Conservation (phyloP, 2,888 invertebrate species). For the Corbicula japonica region DNA sequence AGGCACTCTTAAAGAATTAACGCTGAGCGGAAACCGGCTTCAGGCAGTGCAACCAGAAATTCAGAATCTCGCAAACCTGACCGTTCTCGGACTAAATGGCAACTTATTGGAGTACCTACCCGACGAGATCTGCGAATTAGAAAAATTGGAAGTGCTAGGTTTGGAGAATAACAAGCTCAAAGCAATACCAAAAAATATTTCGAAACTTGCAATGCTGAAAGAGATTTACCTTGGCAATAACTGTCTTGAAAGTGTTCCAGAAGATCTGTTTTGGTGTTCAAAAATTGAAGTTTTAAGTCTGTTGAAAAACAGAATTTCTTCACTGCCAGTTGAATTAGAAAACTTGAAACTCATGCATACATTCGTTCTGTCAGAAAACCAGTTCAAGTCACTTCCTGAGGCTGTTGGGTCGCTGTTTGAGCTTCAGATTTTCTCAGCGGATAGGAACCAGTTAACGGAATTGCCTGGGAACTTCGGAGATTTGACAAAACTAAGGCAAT, state of each 20-base stretch:
- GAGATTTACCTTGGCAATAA: slow-evolving; percentile 83
- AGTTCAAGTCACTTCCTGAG: slow-evolving; percentile 74
- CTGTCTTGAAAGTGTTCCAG: slow-evolving; percentile 76
- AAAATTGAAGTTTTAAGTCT: slow-evolving; percentile 79
- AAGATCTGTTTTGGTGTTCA: slow-evolving; percentile 82
- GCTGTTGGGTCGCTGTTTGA: slow-evolving; percentile 76
- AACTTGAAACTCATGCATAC: slow-evolving; percentile 79
- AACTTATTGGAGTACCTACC: slow-evolving; percentile 80
- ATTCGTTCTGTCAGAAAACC: slow-evolving; percentile 78
- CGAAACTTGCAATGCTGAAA: slow-evolving; percentile 78
- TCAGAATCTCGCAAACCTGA: slow-evolving; percentile 73
- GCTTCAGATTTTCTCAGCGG: slow-evolving; percentile 73
- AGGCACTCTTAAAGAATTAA: slow-evolving; percentile 79
- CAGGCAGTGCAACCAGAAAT: slow-evolving; percentile 78
- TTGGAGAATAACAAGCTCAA: slow-evolving; percentile 80
- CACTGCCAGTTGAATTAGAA: slow-evolving; percentile 82
- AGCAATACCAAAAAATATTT: slow-evolving; percentile 78
- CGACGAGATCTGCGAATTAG: slow-evolving; percentile 74
- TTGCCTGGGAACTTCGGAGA: slow-evolving; percentile 81
- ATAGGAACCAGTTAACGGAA: slow-evolving; percentile 75
- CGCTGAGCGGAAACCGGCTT: slow-evolving; percentile 81
- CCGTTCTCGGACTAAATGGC: slow-evolving; percentile 80
- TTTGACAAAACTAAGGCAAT: slow-evolving; percentile 75
- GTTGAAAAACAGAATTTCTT: slow-evolving; percentile 77
- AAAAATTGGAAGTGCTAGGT: slow-evolving; percentile 76